phyloP scores from a whole-genome alignment of 1,140 invertebrate genomes.

The Drosophila mojavensis region DNA sequence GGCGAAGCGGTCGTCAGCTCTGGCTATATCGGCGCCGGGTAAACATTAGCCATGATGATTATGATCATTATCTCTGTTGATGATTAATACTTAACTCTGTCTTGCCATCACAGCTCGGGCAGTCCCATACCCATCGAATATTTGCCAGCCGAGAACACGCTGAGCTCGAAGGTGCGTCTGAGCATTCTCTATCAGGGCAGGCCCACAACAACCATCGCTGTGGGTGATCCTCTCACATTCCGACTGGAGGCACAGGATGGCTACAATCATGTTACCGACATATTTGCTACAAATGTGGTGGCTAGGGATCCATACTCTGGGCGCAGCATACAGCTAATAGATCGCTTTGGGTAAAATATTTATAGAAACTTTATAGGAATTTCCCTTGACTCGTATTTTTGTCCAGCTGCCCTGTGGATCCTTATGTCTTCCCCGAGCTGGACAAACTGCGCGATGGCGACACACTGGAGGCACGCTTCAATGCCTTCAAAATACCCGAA shows the following conservation, averaged over 20 bases:
- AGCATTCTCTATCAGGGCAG: constrained; percentile 94
- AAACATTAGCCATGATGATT: constrained; percentile 51
- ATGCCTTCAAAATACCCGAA: constrained; percentile 97
- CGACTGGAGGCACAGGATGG: constrained; percentile 94
- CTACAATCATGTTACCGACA: constrained; percentile 94
- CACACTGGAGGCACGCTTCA: constrained; percentile 94
- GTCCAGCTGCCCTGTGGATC: constrained; percentile 92
- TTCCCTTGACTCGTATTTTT: neutral
- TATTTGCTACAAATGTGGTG: constrained; percentile 97
- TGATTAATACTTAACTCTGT: constrained; percentile 15
- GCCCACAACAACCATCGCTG: constrained; percentile 96
- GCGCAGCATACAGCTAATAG: constrained; percentile 94
- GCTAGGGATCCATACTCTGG: constrained; percentile 96
- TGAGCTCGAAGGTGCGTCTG: constrained; percentile 93
- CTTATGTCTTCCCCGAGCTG: constrained; percentile 95
- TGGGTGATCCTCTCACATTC: constrained; percentile 96
- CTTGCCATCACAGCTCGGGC: constrained; percentile 88
- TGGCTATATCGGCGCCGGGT: constrained; percentile 96
- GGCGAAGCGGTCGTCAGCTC: constrained; percentile 96
- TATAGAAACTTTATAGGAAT: neutral
- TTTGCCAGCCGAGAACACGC: constrained; percentile 93
- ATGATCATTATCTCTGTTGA: neutral
- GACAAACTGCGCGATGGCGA: constrained; percentile 93
- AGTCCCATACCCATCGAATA: constrained; percentile 96
- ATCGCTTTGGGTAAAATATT: constrained; percentile 89